Base-by-base conservation (phyloP, 2,888 invertebrate genomes). In the Apoda limacodes region DNA sequence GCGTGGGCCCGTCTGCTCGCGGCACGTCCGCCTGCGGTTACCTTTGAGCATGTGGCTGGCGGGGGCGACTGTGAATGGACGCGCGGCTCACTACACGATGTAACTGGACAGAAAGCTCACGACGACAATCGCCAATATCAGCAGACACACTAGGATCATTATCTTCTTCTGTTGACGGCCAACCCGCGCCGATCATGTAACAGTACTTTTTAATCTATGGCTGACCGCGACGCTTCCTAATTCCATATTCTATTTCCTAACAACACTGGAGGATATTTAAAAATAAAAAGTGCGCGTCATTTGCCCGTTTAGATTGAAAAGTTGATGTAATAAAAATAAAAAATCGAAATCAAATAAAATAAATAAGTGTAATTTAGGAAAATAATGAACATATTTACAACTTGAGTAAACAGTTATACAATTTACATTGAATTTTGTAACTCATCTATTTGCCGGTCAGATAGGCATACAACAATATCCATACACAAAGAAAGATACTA, bases 121-220 rank as follows among this genome's bases (percentile, higher is more conserved):
- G 72, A 91, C 83, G 68, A 92, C 88, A 82, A 90, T 83, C 72
- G 88, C 87, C 83, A 90, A 85, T 80, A 93, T 86, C 75, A 90
- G 86, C 82, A 93, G 87, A 85, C 93, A 93, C 84, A 92, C 88
- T 82, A 92, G 86, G 86, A 93, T 92, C 88, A 92, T 89, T 83
- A 92, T 91, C 88, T 91, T 89, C 91, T 92, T 92, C 90, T 90
- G 88, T 85, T 29, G 59, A 56, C 50, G 63, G 43, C 45, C 37
- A 42, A 48, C 48, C 46, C 42, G 46, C 45, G 48, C 42, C 45
- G 46, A 38, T 53, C 76, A 78, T 78, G 78, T 60, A 80, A 80
- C 74, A 76, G 60, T 72, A 67, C 68, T 60, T 68, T 74, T 70
- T 66, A 68, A 69, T 65, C 53, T 42, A 60, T 45, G 52, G 57